phyloP scores from a whole-genome alignment of 2,888 invertebrate genomes.

The Crematogaster levior region DNA sequence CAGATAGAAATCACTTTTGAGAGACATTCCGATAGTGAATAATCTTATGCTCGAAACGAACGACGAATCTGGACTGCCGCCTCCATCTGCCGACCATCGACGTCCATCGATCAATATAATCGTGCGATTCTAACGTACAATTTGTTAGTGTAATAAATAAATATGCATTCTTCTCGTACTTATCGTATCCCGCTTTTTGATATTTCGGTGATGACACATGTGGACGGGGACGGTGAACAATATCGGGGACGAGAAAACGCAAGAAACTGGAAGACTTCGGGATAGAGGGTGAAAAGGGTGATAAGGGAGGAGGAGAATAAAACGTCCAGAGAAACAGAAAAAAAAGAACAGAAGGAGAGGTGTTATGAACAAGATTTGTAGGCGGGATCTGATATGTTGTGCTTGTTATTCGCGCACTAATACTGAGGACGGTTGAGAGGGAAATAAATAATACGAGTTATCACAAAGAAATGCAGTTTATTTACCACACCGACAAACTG shows the following conservation, averaged over 20 bases:
- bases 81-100: conserved; percentile 11
- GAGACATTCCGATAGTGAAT: conserved; percentile 4
- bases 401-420: conserved; percentile 50
- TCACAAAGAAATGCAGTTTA: conserved; percentile 85
- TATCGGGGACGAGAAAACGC: conserved; percentile 6
- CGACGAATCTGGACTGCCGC: background rate
- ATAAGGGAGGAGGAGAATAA: background rate
- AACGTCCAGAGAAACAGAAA: background rate
- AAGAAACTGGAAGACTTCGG: conserved; percentile 8
- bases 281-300: background rate
- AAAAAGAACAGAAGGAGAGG: background rate
- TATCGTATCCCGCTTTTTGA: conserved; percentile 1
- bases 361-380: conserved; percentile 41
- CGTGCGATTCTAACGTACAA: conserved; percentile 52
- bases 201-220: background rate
- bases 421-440: conserved; percentile 79
- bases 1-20: background rate
- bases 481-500: conserved; percentile 84
- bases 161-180: conserved; percentile 66
- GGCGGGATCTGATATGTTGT: conserved; percentile 43
- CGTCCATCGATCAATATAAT: background rate
- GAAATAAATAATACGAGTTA: conserved; percentile 85
- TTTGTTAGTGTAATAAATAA: conserved; percentile 76
- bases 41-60: background rate
- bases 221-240: conserved; percentile 9